A percentile compares a stretch with the other conserved stretches of the same genome.
phyloP scores from a whole-genome alignment of 2,888 invertebrate genomes.

The Taenaris catops region DNA sequence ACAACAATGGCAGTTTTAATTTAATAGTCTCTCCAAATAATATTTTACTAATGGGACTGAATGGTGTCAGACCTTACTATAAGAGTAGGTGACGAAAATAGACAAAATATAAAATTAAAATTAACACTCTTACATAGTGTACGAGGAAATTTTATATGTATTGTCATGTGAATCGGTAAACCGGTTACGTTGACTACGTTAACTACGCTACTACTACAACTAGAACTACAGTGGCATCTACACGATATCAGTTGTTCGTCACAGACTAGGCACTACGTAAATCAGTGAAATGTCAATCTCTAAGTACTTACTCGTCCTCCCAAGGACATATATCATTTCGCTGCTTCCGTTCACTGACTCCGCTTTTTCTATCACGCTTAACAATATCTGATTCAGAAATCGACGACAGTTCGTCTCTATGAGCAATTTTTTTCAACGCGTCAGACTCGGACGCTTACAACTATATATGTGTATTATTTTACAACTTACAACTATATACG shows the following conservation, averaged over 20 bases:
- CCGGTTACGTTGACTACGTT: background rate
- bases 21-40: too few species aligned
- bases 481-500: too few species aligned
- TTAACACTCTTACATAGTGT: too few species aligned
- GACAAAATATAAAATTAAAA: too few species aligned
- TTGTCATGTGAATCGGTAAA: constrained; percentile 13
- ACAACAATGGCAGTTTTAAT: too few species aligned
- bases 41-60: too few species aligned
- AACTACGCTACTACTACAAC: constrained; percentile 4
- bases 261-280: constrained; percentile 8
- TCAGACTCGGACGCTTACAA: constrained; percentile 53
- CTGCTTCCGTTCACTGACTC: constrained; percentile 63
- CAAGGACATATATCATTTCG: constrained; percentile 95
- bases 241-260: constrained; percentile 1
- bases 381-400: constrained; percentile 66
- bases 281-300: constrained; percentile 9
- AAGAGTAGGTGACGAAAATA: too few species aligned
- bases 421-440: constrained; percentile 58
- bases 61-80: too few species aligned
- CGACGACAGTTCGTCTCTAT: constrained; percentile 61
- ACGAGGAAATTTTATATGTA: too few species aligned
- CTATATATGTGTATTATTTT: too few species aligned
- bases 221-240: constrained; percentile 7
- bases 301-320: constrained; percentile 94
- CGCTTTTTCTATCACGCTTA: constrained; percentile 60